Conservation (phyloP, 2,888 invertebrate genomes). For the Brachypalpus laphriformis region DNA sequence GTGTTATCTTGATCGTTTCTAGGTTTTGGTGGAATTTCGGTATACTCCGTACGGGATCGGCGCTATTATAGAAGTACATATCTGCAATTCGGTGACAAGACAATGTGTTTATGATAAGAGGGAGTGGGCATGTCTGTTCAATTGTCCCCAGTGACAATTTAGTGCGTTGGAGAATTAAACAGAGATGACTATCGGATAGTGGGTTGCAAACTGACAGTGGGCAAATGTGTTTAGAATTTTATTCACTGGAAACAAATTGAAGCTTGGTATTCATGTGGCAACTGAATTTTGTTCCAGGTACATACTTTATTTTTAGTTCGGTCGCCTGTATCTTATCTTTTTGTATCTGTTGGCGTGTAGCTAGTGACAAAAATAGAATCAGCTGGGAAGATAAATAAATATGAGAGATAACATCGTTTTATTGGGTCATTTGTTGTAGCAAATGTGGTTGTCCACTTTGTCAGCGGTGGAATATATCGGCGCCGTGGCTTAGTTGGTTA, state of each 20-base stretch:
- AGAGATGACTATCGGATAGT: constrained; percentile 57
- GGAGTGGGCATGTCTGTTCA: constrained; percentile 61
- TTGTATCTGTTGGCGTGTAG: not conserved
- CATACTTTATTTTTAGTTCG: constrained; percentile 11
- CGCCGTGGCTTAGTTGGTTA: constrained; percentile 83
- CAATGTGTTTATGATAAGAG: constrained; percentile 69
- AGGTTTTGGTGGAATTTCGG: constrained; percentile 47
- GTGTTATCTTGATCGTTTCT: constrained; percentile 58
- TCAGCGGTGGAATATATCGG: constrained; percentile 61
- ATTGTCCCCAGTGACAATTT: constrained; percentile 37
- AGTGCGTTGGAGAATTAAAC: constrained; percentile 53
- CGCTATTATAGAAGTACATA: constrained; percentile 47
- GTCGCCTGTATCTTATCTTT: constrained; percentile 16
- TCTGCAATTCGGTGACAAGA: constrained; percentile 60
- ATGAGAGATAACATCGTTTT: constrained; percentile 36
- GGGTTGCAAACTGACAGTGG: constrained; percentile 48
- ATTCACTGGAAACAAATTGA: constrained; percentile 40
- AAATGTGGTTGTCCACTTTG: not conserved
- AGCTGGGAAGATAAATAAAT: constrained; percentile 37
- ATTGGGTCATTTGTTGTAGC: not conserved
- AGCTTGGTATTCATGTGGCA: constrained; percentile 29
- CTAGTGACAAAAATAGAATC: constrained; percentile 35
- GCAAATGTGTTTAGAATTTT: constrained; percentile 19
- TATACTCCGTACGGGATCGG: constrained; percentile 58
- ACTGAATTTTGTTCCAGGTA: constrained; percentile 57